These are phyloP conservation scores for Galagoides demidoff DNA, from an alignment of 2,797 vertebrate species.

Conservation along the genomic window DNA sequence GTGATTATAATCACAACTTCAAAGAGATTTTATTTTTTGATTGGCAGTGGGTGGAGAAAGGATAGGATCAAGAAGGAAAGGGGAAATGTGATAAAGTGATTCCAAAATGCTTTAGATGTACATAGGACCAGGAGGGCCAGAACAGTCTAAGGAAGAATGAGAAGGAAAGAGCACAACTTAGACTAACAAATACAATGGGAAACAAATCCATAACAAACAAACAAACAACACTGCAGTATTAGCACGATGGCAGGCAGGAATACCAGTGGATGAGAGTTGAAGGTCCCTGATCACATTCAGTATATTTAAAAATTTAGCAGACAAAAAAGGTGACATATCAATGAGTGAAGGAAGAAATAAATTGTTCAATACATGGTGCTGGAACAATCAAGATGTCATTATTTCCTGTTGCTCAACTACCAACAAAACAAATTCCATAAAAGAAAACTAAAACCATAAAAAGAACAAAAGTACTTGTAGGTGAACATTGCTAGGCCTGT, in stretches of 20 bases:
- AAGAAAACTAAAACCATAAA: conserved; percentile 50
- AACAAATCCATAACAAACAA: not conserved
- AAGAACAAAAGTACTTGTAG: not conserved
- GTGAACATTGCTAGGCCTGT: not conserved
- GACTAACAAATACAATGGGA: not conserved
- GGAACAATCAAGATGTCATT: not conserved
- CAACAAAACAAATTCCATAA: conserved; percentile 25
- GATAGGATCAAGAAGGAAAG: not conserved
- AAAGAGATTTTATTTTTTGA: conserved; percentile 53
- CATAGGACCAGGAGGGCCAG: not conserved
- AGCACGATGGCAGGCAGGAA: not conserved
- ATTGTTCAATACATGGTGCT: not conserved
- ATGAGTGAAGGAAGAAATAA: not conserved
- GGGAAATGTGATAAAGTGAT: not conserved
- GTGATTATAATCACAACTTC: conserved; percentile 59
- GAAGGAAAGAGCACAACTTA: not conserved
- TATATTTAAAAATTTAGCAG: not conserved
- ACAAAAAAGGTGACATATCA: not conserved
- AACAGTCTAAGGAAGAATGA: not conserved
- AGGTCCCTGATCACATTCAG: not conserved
- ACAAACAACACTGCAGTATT: not conserved
- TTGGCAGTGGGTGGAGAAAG: not conserved
- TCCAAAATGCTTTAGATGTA: conserved; percentile 42
- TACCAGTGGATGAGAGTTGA: not conserved
- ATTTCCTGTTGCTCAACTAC: not conserved